phyloP scores from a whole-genome alignment of 1,140 invertebrate genomes.

The Drosophila sproati region DNA sequence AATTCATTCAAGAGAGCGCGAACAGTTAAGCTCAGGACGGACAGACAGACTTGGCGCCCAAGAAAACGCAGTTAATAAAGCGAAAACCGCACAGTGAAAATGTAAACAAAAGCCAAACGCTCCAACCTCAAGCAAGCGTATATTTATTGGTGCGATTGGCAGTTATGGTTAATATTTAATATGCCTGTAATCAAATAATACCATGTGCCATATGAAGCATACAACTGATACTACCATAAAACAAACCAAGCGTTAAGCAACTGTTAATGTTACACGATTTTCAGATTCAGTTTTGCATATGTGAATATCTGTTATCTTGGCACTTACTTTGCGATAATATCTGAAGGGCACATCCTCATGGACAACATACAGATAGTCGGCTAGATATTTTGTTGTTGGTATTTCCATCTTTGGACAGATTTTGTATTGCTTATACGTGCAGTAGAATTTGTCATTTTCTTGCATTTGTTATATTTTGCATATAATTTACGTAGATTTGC shows the following conservation, averaged over 20 bases:
- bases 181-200: constrained; percentile 19
- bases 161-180: constrained; percentile 16
- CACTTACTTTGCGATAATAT: constrained; percentile 84
- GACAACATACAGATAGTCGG: constrained; percentile 83
- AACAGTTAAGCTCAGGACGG: constrained; percentile 32
- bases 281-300: constrained; percentile 7
- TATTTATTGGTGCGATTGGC: constrained; percentile 21
- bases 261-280: constrained; percentile 5
- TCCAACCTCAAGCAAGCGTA: constrained; percentile 28
- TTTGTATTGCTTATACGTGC: constrained; percentile 77
- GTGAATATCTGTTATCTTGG: background rate
- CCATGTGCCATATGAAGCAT: constrained; percentile 56
- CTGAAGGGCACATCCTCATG: constrained; percentile 84
- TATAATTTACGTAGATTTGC: constrained; percentile 35
- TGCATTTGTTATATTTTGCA: constrained; percentile 76
- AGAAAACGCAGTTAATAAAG: constrained; percentile 75
- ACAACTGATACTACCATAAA: constrained; percentile 8
- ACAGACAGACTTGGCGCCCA: constrained; percentile 45
- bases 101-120: constrained; percentile 72
- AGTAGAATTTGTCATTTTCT: constrained; percentile 84
- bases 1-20: constrained; percentile 67
- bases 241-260: constrained; percentile 8
- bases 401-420: constrained; percentile 84
- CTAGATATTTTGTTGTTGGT: constrained; percentile 84
- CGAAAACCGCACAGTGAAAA: constrained; percentile 79